Evolutionary conservation across 2,888 invertebrate genomes (phyloP).

Genomic region (Tuta absoluta): DNA sequence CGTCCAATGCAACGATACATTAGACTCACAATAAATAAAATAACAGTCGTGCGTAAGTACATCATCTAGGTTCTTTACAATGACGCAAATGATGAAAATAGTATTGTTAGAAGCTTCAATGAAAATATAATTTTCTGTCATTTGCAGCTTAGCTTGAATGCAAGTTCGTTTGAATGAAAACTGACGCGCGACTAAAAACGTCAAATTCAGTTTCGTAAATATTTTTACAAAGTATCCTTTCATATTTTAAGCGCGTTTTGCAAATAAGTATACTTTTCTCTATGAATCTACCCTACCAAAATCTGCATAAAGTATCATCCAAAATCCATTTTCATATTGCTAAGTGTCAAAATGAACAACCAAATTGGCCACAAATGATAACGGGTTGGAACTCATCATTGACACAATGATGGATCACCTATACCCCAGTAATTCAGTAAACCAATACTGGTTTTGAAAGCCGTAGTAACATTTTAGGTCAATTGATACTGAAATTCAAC

Average conservation of each 20-base stretch:
- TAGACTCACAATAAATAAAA: not conserved
- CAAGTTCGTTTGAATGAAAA: too few species aligned
- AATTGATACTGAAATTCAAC: not conserved
- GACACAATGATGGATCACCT: constrained; percentile 7
- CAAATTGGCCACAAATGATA: constrained; percentile 8
- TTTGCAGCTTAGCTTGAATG: too few species aligned
- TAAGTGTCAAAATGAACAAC: not conserved
- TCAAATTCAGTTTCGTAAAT: too few species aligned
- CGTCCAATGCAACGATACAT: constrained; percentile 8
- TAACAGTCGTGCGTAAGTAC: not conserved
- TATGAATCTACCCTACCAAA: not conserved
- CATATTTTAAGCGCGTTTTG: too few species aligned
- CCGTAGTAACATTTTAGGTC: not conserved
- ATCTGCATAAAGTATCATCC: not conserved
- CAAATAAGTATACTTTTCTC: not conserved
- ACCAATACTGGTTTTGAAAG: not conserved
- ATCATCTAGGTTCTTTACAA: not conserved
- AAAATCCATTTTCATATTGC: not conserved
- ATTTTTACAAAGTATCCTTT: too few species aligned
- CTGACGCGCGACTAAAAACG: too few species aligned
- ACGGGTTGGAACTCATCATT: not conserved
- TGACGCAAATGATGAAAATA: not conserved
- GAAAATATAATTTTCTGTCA: not conserved
- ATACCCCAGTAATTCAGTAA: not conserved
- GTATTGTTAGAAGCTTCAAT: not conserved